Evolutionary conservation across 2,113 vertebrate species (phyloP).

Genomic region (Centrocercus urophasianus): DNA sequence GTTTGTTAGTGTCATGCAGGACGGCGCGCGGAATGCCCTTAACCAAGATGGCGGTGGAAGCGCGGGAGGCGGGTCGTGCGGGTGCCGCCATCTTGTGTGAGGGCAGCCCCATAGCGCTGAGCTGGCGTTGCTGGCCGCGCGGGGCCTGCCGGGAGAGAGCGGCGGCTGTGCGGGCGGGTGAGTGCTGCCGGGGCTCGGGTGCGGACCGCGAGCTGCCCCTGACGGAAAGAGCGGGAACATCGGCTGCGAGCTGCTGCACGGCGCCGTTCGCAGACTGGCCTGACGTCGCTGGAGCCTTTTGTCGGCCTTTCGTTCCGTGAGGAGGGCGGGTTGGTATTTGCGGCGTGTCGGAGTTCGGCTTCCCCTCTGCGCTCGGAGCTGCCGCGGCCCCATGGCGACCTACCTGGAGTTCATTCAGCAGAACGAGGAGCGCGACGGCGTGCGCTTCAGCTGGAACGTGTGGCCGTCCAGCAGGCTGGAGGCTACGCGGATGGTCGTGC

Average conservation of each 20-base stretch:
- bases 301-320: not conserved
- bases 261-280: not conserved
- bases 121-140: constrained; percentile 49
- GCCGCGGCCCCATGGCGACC: constrained; percentile 83
- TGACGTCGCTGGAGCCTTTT: not conserved
- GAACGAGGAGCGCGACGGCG: constrained; percentile 94
- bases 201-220: too few relatives aligned
- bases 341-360: not conserved
- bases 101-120: constrained; percentile 21
- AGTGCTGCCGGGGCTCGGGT: not conserved
- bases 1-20: not conserved
- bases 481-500: constrained; percentile 94
- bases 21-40: fast-evolving
- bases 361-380: constrained; percentile 18
- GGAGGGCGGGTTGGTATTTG: not conserved
- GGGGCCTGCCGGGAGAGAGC: not conserved
- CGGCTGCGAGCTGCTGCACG: too few relatives aligned
- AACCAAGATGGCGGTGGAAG: not conserved
- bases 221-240: too few relatives aligned
- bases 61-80: not conserved
- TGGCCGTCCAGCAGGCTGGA: constrained; percentile 97
- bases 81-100: not conserved
- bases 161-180: not conserved
- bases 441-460: constrained; percentile 98
- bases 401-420: constrained; percentile 98